Evolutionary conservation across 2,888 invertebrate species (phyloP), one percentile per base, ranked within the genome.

Genomic region (Temnothorax rugatulus): DNA sequence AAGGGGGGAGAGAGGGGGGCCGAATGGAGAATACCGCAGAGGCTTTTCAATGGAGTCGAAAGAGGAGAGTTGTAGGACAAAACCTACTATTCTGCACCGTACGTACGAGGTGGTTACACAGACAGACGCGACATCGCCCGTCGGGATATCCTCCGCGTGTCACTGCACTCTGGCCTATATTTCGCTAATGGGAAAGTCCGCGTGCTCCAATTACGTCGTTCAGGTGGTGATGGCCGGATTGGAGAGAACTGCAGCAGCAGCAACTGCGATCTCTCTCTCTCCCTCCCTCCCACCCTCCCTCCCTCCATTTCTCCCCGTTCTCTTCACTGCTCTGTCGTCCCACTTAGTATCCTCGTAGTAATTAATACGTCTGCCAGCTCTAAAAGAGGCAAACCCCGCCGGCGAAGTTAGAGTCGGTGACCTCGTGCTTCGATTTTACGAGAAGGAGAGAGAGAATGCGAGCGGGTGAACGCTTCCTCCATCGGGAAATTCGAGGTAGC

Each of bases 11-110:
- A 18, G 50, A 47, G n/a, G 21, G 82, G 29, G 71, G 21, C 15
- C 69, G 85, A 68, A 75, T 77, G 85, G 85, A 85, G 79, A 47
- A 75, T 77, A 64, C 68, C 52, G 86, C 82, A 81, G 71, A 81
- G 63, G 83, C 82, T 89, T 88, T 89, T 88, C 89, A 89, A 89
- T 89, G 89, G 84, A 82, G 63, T 29, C 71, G 74, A 21, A 79
- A 82, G 74, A 85, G 79, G 73, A 73, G 79, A 79, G 79, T 75
- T 82, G 79, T 82, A 74, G 79, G 79, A 64, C 21, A 54, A 57
- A 74, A 57, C 47, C 79, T 79, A 79, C 79, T 79, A 79, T 59
- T 79, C 73, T 79, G 38, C 5, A 71, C 44, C 79, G 83, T 83
- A 54, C 66, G 57, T 47, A 77, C 82, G 82, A 61, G 29, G 41